phyloP scores from a whole-genome alignment of 2,113 vertebrate species.

The Capreolus pygargus region DNA sequence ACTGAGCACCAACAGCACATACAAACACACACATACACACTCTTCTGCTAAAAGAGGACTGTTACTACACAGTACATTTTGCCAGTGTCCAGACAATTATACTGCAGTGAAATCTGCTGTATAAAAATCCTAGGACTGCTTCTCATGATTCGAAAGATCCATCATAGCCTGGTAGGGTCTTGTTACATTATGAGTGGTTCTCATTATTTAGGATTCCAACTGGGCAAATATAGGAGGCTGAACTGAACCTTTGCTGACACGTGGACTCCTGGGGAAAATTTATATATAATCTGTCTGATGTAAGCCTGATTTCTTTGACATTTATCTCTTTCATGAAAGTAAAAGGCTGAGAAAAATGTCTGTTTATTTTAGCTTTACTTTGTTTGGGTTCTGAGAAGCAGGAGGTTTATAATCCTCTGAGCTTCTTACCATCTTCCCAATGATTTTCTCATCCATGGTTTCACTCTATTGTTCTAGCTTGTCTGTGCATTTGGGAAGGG shows the following conservation, averaged over 20 bases:
- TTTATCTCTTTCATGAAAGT: conserved; percentile 61
- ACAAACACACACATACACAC: background rate
- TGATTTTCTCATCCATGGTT: conserved; percentile 33
- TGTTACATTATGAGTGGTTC: conserved; percentile 44
- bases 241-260: conserved; percentile 50
- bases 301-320: conserved; percentile 64
- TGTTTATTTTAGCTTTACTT: conserved; percentile 67
- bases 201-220: conserved; percentile 66
- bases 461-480: background rate
- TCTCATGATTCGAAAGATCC: background rate
- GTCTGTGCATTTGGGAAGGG: background rate
- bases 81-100: background rate
- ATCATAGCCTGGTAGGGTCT: background rate
- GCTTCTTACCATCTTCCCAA: conserved; percentile 5
- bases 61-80: background rate
- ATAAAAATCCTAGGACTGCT: background rate
- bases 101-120: background rate
- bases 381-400: conserved; percentile 59
- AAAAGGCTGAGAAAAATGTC: conserved; percentile 22
- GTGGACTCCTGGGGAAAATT: conserved; percentile 33
- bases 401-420: conserved; percentile 31
- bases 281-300: conserved; percentile 70
- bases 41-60: background rate
- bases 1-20: background rate
- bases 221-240: conserved; percentile 48